Base-by-base conservation (phyloP, 2,113 vertebrate genomes). In the Tympanuchus pallidicinctus region DNA sequence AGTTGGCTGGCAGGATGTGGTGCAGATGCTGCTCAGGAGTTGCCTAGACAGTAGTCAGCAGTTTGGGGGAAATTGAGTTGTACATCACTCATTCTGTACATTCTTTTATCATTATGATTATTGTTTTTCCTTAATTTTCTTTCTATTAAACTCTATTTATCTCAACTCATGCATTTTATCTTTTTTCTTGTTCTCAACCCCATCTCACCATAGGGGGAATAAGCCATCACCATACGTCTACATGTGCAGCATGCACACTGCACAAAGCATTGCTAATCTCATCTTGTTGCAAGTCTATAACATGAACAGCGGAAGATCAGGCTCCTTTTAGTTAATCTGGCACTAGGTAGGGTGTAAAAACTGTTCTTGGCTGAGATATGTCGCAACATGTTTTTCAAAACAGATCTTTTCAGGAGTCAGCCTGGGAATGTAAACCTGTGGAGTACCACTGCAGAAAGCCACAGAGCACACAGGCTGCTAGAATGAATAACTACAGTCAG, bases 361-460 rank as follows among this genome's bases (percentile, higher is more conserved):
- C 38, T 86, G n/a, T 65, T 78, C 60, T 90, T 88, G 43, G 22
- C 54, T 0, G 0, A 74, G 52, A 36, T 80, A 56, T 34, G 16
- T 81, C 73, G 86, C 56, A 90, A 70, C 10, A 36, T 56, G 80
- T 57, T 84, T 59, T 86, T 93, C 65, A 78, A 47, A 90, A 75
- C 5, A 24, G 72, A 86, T 93, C 38, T 90, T 94, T 93, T 85
- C 79, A 95, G 52, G 64, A 60, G 89, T 91, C 72, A 80, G 34
- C 20, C 57, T 82, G 57, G 73, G 66, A 93, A 88, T 84, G 76
- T 92, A 90, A 94, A 95, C 66, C 77, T 81, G 70, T 70, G n/a
- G 54, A 65, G 27, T 59, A 69, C 63, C 10, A 0, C 28, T 78
- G 70, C 70, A 82, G 70, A 84, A 95, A 96, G 77, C 25, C 65